These are phyloP conservation scores for Aptenodytes forsteri DNA, from an alignment of 2,113 vertebrate species.

Conservation along the genomic window DNA sequence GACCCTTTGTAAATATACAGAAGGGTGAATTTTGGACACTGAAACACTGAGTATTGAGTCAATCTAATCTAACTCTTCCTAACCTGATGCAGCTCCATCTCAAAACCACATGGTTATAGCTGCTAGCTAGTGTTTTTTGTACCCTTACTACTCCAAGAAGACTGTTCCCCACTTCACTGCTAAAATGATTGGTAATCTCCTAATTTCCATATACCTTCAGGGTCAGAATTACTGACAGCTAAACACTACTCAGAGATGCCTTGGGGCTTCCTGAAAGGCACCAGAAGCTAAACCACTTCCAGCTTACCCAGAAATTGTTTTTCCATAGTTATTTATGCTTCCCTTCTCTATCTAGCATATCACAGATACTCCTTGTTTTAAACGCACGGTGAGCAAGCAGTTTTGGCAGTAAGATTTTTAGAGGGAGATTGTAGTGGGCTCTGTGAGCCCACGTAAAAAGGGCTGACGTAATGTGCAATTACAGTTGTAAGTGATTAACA, in stretches of 20 bases:
- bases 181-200: neutral
- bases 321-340: neutral
- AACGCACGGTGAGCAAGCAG: conserved; percentile 1
- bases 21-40: neutral
- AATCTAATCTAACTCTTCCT: neutral
- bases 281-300: neutral
- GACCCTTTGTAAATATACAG: neutral
- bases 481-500: conserved; percentile 70
- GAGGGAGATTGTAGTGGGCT: neutral
- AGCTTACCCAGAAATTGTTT: neutral
- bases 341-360: neutral
- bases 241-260: neutral
- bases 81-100: neutral
- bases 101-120: neutral
- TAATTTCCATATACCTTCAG: neutral
- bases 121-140: neutral
- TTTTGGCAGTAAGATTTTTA: conserved; percentile 2
- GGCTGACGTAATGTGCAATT: conserved; percentile 69
- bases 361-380: neutral
- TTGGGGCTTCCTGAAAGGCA: neutral
- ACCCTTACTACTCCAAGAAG: neutral
- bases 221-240: neutral
- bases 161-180: neutral
- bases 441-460: conserved; percentile 20
- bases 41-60: neutral